Base-by-base conservation (phyloP, 2,797 vertebrate species). In the Catharus ustulatus region DNA sequence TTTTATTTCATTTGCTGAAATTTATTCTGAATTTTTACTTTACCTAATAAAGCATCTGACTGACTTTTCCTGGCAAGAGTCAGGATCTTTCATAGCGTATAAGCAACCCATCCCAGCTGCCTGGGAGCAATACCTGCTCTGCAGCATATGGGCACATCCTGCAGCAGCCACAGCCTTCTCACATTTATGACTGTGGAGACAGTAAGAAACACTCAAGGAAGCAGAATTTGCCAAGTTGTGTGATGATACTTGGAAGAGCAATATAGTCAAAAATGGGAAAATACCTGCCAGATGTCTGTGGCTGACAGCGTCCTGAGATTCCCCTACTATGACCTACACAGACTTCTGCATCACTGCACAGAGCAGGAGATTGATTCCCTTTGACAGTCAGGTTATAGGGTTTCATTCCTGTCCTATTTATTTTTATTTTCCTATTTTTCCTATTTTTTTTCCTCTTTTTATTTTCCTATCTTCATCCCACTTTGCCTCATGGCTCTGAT, bases 1-100 rank as follows among this genome's bases (percentile, higher is more conserved):
- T 66, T 87, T 93, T 61, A 72, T 87, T 92, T 83, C 43, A 62
- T 62, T 83, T 62, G 21, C 23, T 69, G 40, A 86, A 90, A 88
- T 66, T 83, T 78, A 62, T 42, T 72, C 62, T 52, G 62, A 73
- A 68, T 78, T 78, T 91, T 88, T 45, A n/a, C n/a, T 92, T 88
- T 85, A 51, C 46, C n/a, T 66, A 62, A 86, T 72, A 43, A 86
- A 72, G 22, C 36, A 74, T 46, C 59, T 49, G 63, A 19, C 46
- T 64, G 46, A 69, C 36, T 63, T 81, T 81, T 81, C 36, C 82
- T 87, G 51, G 75, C 32, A 86, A 82, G 91, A 32, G 10, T 59
- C 5, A 80, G 63, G 52, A 89, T 68, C 34, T 21, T 83, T 55
- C n/a, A 68, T 6, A 74, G 52, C 29, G 20, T 16, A 48, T 5